Evolutionary conservation across 2,113 vertebrate genomes (phyloP).

Genomic region (Nothocercus nigrocapillus): DNA sequence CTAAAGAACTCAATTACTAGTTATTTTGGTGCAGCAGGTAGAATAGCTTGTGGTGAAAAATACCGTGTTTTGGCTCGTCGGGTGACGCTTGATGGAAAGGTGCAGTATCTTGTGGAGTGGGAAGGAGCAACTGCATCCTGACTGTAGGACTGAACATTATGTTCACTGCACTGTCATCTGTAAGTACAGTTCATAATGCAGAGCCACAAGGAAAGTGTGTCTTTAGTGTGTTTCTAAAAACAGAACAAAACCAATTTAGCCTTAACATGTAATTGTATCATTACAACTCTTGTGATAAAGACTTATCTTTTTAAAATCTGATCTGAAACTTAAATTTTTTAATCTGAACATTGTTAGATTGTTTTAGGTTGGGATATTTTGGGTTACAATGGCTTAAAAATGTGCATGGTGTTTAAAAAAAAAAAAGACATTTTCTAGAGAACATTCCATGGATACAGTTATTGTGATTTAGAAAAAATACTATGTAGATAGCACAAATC

Average conservation of each 20-base stretch:
- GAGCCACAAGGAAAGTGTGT: constrained; percentile 67
- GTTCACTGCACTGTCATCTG: constrained; percentile 80
- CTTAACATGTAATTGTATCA: constrained; percentile 80
- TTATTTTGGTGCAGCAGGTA: constrained; percentile 96
- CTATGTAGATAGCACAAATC: constrained; percentile 83
- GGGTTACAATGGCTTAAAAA: constrained; percentile 79
- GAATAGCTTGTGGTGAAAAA: constrained; percentile 97
- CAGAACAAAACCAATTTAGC: constrained; percentile 76
- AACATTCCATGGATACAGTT: constrained; percentile 79
- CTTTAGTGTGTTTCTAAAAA: constrained; percentile 73
- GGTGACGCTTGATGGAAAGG: constrained; percentile 95
- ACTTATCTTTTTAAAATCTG: constrained; percentile 81
- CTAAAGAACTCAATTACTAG: constrained; percentile 97
- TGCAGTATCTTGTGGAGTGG: constrained; percentile 99
- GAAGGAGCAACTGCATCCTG: constrained; percentile 98
- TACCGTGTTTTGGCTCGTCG: constrained; percentile 94
- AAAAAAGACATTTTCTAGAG: constrained; percentile 73
- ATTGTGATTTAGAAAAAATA: constrained; percentile 82
- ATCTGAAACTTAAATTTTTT: constrained; percentile 82
- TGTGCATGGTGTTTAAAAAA: constrained; percentile 76
- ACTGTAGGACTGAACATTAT: constrained; percentile 79
- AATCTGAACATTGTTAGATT: constrained; percentile 80
- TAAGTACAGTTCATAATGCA: constrained; percentile 74
- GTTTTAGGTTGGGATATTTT: constrained; percentile 80
- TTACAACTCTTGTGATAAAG: constrained; percentile 79